Percentiles rank a stretch among this genome's conserved stretches.
Conservation (phyloP, 2,113 vertebrate species). For the Alethe castanea region DNA sequence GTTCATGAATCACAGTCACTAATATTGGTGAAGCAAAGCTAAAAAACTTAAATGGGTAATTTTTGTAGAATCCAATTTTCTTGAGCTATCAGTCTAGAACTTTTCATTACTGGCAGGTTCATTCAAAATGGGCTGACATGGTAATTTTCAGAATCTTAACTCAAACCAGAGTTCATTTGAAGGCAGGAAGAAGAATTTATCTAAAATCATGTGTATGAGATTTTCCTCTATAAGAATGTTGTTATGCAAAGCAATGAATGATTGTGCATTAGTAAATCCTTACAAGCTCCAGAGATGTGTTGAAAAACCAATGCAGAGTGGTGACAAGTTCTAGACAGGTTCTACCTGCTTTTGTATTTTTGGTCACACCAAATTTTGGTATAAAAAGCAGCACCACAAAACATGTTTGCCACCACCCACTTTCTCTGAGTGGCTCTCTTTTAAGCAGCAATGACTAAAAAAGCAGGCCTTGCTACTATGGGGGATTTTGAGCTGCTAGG, state of each 20-base stretch:
- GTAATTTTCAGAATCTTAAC: neutral
- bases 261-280: neutral
- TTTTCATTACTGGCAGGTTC: neutral
- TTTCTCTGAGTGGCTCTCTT: neutral
- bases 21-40: neutral
- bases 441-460: neutral
- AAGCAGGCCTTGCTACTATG: neutral
- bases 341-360: neutral
- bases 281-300: neutral
- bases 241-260: neutral
- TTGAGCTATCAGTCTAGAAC: neutral
- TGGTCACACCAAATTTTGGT: fast-evolving
- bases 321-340: neutral
- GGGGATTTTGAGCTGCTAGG: neutral
- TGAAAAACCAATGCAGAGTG: neutral
- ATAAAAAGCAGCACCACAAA: fast-evolving
- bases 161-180: neutral
- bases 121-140: neutral
- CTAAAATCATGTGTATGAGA: neutral
- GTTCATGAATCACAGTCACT: neutral
- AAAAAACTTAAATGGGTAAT: neutral
- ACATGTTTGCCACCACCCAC: fast-evolving
- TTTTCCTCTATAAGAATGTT: neutral
- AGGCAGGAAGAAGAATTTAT: neutral
- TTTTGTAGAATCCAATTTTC: neutral